Percentiles rank a stretch among this genome's conserved stretches.
phyloP scores from a whole-genome alignment of 2,888 invertebrate genomes.

The Cerastis leucographa region DNA sequence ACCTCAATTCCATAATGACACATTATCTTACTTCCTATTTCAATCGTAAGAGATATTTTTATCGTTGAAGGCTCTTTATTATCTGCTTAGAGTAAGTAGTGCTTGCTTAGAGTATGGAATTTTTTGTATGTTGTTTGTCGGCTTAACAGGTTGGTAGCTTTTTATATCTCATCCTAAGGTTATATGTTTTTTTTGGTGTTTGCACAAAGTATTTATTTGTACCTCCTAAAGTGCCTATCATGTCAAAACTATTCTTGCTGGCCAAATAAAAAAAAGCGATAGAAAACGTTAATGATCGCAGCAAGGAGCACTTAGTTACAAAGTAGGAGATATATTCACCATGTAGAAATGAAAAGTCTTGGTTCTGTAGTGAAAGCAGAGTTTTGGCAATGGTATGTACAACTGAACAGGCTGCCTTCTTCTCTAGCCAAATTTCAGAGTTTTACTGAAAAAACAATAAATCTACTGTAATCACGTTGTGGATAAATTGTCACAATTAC shows the following conservation, averaged over 20 bases:
- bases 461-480: background rate
- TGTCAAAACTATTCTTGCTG: background rate
- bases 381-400: constrained; percentile 19
- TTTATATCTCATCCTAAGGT: background rate
- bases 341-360: background rate
- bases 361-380: background rate
- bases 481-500: background rate
- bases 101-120: constrained; percentile 18
- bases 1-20: constrained; percentile 73
- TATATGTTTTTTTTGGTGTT: background rate
- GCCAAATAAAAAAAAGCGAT: background rate
- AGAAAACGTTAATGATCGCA: background rate
- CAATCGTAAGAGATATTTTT: constrained; percentile 64
- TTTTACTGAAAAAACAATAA: background rate
- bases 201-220: no score
- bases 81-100: constrained; percentile 58
- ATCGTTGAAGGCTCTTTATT: constrained; percentile 66
- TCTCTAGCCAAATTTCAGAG: background rate
- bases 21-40: constrained; percentile 75
- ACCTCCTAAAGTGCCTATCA: background rate
- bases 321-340: background rate
- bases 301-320: background rate
- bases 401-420: background rate
- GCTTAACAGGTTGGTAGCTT: background rate
- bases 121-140: constrained; percentile 18